These are phyloP conservation scores for Solea solea DNA, from an alignment of 2,113 vertebrate species.

Conservation along the genomic window DNA sequence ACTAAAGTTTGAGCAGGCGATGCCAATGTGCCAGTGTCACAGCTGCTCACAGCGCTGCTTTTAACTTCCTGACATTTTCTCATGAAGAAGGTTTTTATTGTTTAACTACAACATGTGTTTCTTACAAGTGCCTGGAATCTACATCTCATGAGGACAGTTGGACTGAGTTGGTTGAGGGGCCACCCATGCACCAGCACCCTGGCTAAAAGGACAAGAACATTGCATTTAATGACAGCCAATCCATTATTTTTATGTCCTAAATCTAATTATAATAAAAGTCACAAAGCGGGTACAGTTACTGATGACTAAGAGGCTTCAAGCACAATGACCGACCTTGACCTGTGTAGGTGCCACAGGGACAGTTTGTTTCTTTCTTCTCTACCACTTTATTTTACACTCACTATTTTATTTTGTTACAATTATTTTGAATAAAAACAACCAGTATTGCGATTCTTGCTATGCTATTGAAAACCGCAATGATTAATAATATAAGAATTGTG, in stretches of 20 bases:
- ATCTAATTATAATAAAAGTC: constrained; percentile 66
- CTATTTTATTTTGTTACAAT: no score
- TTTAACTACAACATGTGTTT: not conserved
- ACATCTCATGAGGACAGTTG: not conserved
- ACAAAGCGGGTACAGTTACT: constrained; percentile 50
- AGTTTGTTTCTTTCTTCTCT: not conserved
- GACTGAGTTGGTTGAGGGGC: not conserved
- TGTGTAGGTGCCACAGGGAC: not conserved
- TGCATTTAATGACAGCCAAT: constrained; percentile 55
- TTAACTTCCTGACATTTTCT: constrained; percentile 14
- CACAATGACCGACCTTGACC: not conserved
- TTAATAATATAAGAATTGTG: no score
- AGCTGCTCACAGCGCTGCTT: constrained; percentile 59
- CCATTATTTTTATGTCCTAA: constrained; percentile 56
- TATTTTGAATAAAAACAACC: no score
- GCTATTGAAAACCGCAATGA: no score
- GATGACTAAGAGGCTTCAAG: constrained; percentile 15
- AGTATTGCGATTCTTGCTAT: no score
- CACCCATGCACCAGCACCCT: not conserved
- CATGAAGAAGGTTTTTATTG: not conserved
- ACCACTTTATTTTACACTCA: not conserved
- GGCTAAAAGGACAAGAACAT: constrained; percentile 9
- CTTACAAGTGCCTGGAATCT: not conserved
- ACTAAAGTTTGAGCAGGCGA: constrained; percentile 71
- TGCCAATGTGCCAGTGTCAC: constrained; percentile 54